These are phyloP conservation scores for Coreoperca whiteheadi DNA, from an alignment of 2,113 vertebrate genomes.

Conservation along the genomic window DNA sequence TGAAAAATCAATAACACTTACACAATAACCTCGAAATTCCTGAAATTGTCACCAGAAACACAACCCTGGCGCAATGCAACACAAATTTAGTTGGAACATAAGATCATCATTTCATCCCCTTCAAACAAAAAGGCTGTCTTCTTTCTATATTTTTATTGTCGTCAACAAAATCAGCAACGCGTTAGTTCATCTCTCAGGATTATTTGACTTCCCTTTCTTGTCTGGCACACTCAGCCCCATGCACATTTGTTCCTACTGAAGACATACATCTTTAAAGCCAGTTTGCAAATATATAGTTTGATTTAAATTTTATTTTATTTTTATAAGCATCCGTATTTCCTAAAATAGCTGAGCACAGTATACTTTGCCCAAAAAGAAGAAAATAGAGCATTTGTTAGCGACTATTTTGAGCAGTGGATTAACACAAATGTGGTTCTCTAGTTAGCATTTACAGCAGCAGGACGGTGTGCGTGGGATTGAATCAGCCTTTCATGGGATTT, in stretches of 20 bases:
- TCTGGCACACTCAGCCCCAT: too few relatives aligned
- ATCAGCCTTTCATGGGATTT: too few relatives aligned
- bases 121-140: not conserved
- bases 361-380: not conserved
- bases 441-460: not conserved
- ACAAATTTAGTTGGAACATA: not conserved
- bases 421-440: not conserved
- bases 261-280: not conserved
- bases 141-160: not conserved
- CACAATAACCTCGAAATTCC: not conserved
- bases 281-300: not conserved
- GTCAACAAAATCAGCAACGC: too few relatives aligned
- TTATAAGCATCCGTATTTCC: not conserved
- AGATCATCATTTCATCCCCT: not conserved
- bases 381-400: not conserved
- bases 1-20: not conserved
- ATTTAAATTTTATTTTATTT: too few relatives aligned
- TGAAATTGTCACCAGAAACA: not conserved
- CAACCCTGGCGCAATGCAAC: not conserved
- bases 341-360: not conserved
- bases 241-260: too few relatives aligned
- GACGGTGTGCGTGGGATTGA: too few relatives aligned
- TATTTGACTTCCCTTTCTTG: too few relatives aligned
- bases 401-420: not conserved
- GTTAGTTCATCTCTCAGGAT: too few relatives aligned